These are phyloP conservation scores for Leistus spinibarbis DNA, from an alignment of 2,888 invertebrate genomes.

Conservation along the genomic window DNA sequence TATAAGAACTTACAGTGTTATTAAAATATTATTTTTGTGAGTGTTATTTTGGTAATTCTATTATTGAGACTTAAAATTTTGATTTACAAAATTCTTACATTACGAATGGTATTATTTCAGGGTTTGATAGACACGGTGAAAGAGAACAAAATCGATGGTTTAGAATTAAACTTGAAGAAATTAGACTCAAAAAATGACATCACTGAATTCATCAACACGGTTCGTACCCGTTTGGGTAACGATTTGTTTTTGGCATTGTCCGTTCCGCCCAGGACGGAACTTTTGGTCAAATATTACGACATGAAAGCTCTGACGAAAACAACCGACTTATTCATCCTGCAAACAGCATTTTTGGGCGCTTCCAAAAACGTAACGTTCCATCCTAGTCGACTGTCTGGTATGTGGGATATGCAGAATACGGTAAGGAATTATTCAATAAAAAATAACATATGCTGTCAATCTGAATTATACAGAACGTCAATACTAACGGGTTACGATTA, in stretches of 20 bases:
- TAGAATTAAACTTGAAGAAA: constrained; percentile 53
- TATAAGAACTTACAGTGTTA: too few species aligned
- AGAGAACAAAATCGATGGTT: constrained; percentile 52
- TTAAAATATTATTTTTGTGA: too few species aligned
- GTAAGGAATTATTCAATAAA: constrained; percentile 56
- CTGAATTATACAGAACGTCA: not conserved
- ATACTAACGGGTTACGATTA: not conserved
- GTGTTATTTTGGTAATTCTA: too few species aligned
- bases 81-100: constrained; percentile 34
- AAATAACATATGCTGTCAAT: too few species aligned
- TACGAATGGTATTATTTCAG: constrained; percentile 54
- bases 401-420: constrained; percentile 79
- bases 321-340: constrained; percentile 69
- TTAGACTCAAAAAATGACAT: constrained; percentile 54
- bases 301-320: constrained; percentile 69
- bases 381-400: constrained; percentile 74
- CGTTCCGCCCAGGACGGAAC: constrained; percentile 69
- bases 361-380: constrained; percentile 74
- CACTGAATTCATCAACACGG: constrained; percentile 61
- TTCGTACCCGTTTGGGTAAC: constrained; percentile 56
- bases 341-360: constrained; percentile 69
- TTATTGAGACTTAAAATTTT: not conserved
- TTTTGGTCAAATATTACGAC: constrained; percentile 73
- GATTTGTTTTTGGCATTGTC: constrained; percentile 65
- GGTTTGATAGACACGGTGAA: constrained; percentile 54